Conservation (phyloP, 2,797 vertebrate genomes). For the Anas flavirostris region DNA sequence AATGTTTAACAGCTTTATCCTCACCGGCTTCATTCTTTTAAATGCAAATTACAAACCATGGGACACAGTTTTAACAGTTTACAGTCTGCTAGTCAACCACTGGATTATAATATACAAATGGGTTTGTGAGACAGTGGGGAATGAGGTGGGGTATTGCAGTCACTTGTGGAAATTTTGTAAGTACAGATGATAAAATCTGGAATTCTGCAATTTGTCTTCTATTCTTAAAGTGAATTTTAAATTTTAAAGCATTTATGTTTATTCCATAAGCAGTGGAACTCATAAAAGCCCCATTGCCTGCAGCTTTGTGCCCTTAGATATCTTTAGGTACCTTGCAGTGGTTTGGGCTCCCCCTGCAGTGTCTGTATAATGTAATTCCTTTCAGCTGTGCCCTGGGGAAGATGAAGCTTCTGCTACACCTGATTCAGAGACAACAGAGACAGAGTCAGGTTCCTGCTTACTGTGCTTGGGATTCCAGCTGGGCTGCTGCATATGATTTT, state of each 20-base stretch:
- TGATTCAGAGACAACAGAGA: neutral
- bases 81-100: neutral
- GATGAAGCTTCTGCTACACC: neutral
- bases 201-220: neutral
- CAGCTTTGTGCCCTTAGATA: neutral
- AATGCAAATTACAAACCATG: neutral
- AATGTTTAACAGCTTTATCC: conserved; percentile 1
- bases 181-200: neutral
- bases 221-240: no score
- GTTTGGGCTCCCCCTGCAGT: neutral
- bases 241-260: neutral
- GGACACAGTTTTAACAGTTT: neutral
- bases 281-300: accelerated
- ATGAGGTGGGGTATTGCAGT: neutral
- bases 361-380: neutral
- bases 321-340: neutral
- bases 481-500: neutral
- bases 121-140: neutral
- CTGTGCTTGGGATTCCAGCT: neutral
- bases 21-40: neutral
- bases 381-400: neutral
- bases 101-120: neutral
- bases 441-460: neutral
- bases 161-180: neutral
- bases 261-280: neutral